Percentiles rank a stretch among this genome's conserved stretches.
Evolutionary conservation across 2,113 vertebrate genomes (phyloP).

Genomic region (Ptilonorhynchus violaceus): DNA sequence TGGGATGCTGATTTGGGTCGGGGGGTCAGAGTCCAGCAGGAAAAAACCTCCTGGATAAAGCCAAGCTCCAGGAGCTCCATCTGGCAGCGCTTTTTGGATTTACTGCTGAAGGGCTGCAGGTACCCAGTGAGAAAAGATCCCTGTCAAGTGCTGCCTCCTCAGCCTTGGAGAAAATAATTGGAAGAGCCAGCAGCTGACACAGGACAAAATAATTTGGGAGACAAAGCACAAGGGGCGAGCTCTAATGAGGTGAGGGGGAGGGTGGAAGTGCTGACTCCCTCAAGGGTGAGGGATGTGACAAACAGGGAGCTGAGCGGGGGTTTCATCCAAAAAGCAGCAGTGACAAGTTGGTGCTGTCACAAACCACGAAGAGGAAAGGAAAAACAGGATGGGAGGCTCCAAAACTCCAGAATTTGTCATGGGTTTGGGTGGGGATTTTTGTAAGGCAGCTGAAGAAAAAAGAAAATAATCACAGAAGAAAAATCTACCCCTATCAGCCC

Average conservation of each 20-base stretch:
- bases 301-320: not conserved
- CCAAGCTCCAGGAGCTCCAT: not conserved
- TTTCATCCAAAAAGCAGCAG: not conserved
- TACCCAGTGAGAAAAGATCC: not conserved
- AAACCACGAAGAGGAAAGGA: not conserved
- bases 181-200: not conserved
- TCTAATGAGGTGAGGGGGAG: not conserved
- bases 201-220: not conserved
- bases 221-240: not conserved
- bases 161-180: not conserved
- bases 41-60: not conserved
- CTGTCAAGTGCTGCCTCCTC: not conserved
- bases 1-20: not conserved
- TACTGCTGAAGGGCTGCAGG: not conserved
- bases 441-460: not conserved
- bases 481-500: not conserved
- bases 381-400: not conserved
- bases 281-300: not conserved
- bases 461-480: not conserved
- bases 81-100: not conserved
- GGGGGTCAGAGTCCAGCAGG: not conserved
- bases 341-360: not conserved
- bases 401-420: fast-evolving
- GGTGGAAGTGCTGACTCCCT: not conserved
- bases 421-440: not conserved